These are phyloP conservation scores for Corythoichthys intestinalis DNA, from an alignment of 2,113 vertebrate species.

Conservation along the genomic window DNA sequence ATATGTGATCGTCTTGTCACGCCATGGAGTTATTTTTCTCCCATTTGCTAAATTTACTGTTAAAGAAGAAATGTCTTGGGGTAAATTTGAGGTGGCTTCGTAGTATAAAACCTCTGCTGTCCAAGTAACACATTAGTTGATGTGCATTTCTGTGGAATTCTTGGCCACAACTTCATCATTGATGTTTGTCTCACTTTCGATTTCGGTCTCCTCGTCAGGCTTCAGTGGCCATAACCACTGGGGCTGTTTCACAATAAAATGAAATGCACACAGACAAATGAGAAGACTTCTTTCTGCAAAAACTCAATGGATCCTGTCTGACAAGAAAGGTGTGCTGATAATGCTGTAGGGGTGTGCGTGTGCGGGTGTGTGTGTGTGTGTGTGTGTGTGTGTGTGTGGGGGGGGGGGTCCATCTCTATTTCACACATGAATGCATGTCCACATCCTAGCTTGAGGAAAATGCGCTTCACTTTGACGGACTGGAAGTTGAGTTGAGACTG, in stretches of 20 bases:
- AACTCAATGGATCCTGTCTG: conserved; percentile 22
- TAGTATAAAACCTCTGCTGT: background rate
- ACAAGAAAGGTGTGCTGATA: conserved; percentile 24
- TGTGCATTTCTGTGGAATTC: conserved; percentile 4
- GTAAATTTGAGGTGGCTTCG: conserved; percentile 8
- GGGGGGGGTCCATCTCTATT: background rate
- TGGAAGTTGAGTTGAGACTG: conserved; percentile 15
- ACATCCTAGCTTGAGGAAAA: conserved; percentile 7
- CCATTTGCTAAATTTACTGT: background rate
- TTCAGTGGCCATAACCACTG: conserved; percentile 20
- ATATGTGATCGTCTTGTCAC: conserved; percentile 8
- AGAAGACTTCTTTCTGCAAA: conserved; percentile 17
- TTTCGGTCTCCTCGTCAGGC: conserved; percentile 18
- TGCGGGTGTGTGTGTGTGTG: background rate
- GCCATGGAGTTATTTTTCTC: conserved; percentile 13
- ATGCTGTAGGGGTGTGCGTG: conserved; percentile 16
- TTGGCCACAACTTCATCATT: conserved; percentile 14
- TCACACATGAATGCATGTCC: conserved; percentile 15
- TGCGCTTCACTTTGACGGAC: conserved; percentile 14
- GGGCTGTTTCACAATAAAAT: conserved; percentile 25
- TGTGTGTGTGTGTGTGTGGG: background rate
- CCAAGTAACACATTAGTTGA: background rate
- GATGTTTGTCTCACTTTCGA: conserved; percentile 31
- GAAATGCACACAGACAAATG: conserved; percentile 35
- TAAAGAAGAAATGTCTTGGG: conserved; percentile 4